phyloP scores from a whole-genome alignment of 2,113 vertebrate genomes.

The Ictidomys tridecemlineatus region DNA sequence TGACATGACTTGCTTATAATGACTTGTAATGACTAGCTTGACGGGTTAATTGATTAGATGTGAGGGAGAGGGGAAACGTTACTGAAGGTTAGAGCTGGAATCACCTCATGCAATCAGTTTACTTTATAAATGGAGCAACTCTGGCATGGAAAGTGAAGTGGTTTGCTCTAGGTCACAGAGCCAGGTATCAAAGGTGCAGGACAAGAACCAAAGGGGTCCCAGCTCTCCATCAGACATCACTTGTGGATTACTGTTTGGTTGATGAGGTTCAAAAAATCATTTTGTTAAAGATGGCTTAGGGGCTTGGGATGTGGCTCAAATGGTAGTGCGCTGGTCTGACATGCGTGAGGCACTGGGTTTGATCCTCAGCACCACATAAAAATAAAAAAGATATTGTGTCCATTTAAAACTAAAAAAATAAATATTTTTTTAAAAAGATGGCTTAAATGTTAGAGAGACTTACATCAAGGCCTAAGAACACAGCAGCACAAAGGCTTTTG shows the following conservation, averaged over 20 bases:
- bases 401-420: no score
- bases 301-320: no score
- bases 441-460: not conserved
- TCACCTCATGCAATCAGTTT: not conserved
- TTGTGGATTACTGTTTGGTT: not conserved
- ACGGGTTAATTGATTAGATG: constrained; percentile 37
- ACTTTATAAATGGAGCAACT: constrained; percentile 27
- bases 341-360: no score
- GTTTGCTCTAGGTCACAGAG: not conserved
- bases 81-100: not conserved
- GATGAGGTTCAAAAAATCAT: not conserved
- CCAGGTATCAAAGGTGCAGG: not conserved
- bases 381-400: no score
- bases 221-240: not conserved
- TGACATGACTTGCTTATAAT: constrained; percentile 22
- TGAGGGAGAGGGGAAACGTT: not conserved
- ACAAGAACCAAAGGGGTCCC: not conserved
- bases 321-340: no score
- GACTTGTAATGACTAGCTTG: constrained; percentile 8
- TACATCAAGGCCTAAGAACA: not conserved
- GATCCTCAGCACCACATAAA: no score
- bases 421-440: not conserved
- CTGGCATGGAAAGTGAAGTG: not conserved
- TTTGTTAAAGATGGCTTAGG: constrained; percentile 43
- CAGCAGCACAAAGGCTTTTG: not conserved